Evolutionary conservation across 2,797 vertebrate species (phyloP), one percentile per base, ranked within the genome.

Genomic region (Vultur gryphus): DNA sequence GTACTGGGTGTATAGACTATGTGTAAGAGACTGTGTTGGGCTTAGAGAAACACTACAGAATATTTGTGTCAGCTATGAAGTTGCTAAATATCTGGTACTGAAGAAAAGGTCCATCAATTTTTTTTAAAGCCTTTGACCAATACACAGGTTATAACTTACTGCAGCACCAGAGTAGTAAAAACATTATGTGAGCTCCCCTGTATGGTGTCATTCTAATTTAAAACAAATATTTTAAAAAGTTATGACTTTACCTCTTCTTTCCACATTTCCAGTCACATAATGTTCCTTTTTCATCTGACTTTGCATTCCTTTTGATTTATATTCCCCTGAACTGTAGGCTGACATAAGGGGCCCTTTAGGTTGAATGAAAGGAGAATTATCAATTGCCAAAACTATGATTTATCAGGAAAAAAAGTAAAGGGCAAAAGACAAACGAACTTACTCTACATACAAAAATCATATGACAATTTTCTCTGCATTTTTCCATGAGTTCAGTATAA

Each of bases 351-450:
- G 24, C 88, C 84, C 79, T 94, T 96, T 84, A 96, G 65, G 21
- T n/a, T 89, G 84, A 91, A 86, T 96, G 84, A 96, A 97, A 93
- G 51, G 79, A 94, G 88, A 94, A 89, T 95, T 97, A 96, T 89
- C 86, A 86, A 89, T 95, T 93, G 66, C 81, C 28, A 87, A 55
- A 82, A 61, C 59, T 86, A 41, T 87, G 54, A 95, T 87, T 93
- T 89, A 67, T 78, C 64, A 75, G 41, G 67, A 24, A 87, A 80
- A 64, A 83, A 89, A 13, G 16, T 29, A 83, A 82, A 85, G 1
- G 6, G 59, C 9, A 67, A 57, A 87, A 87, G n/a, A 46, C 79
- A 87, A 84, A 79, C 37, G 10, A 79, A 67, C 51, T 86, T 55
- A 29, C 13, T 90, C 46, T 52, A 28, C 24, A 28, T 46, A 10